Percentiles rank a stretch among this genome's conserved stretches.
Conservation (phyloP, 2,797 vertebrate genomes). For the Coendou prehensilis region DNA sequence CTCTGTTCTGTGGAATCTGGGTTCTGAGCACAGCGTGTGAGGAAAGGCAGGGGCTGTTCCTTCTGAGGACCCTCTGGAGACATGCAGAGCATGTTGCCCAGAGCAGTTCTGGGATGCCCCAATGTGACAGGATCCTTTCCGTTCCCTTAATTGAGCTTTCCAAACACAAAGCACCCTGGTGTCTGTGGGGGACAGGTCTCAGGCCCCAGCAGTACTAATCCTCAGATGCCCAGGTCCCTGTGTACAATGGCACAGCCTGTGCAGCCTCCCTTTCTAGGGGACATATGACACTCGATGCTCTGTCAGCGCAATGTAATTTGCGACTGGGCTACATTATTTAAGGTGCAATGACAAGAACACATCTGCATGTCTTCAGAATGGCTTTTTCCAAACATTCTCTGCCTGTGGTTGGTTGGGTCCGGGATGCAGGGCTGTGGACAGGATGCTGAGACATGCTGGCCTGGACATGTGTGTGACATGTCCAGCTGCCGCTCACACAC, state of each 20-base stretch:
- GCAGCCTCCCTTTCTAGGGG: neutral
- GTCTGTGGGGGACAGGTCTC: neutral
- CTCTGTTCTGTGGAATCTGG: neutral
- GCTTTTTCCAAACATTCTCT: neutral
- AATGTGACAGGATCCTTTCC: neutral
- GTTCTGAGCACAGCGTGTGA: neutral
- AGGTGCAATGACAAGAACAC: neutral
- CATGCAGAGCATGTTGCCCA: neutral
- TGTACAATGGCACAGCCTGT: neutral
- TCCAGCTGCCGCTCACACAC: neutral
- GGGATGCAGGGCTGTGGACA: neutral
- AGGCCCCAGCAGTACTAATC: neutral
- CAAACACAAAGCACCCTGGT: neutral
- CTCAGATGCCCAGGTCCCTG: neutral
- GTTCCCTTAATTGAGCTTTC: neutral
- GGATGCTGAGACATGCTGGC: neutral
- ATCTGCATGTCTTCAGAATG: neutral
- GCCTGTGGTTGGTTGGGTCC: neutral
- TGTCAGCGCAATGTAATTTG: neutral
- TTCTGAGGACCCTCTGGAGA: conserved; percentile 8
- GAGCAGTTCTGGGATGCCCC: neutral
- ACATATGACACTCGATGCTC: neutral
- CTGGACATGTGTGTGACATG: neutral
- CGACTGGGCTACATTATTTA: neutral
- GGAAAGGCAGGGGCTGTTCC: neutral